Base-by-base conservation (phyloP, 2,113 vertebrate species). In the Pedetes capensis region DNA sequence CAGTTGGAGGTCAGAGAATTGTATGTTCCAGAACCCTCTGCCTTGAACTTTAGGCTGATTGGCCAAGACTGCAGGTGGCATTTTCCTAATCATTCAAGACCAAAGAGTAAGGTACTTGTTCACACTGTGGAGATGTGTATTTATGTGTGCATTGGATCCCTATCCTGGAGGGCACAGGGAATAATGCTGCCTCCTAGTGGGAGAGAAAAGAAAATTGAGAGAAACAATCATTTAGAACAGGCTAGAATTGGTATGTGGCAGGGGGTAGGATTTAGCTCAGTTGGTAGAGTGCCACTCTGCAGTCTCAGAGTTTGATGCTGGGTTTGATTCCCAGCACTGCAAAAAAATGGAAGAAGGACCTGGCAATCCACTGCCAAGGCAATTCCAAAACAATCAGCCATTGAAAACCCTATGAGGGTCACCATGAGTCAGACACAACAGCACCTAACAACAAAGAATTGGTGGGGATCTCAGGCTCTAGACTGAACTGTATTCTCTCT, bases 151-250 rank as follows among this genome's bases (percentile, higher is more conserved):
- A 44, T 1, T 68, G 32, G 44, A 76, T 61, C 12, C 12, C 18
- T 47, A 4, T 93, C 20, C 39, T 61, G 57, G 68, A 78, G 32
- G 14, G 69, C 69, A 82, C 66, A 57, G 27, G 57, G 44, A 91
- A 93, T 75, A 23, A 82, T 83, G 83, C 69, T 94, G 95, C 95
- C 92, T 87, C 64, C 87, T 84, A 89, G 87, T 93, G 80, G 86
- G 14, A 76, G n/a, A 89, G 42, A 76, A 39, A n/a, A 39, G 57
- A 59, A 94, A 96, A 87, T 17, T 29, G 81, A 42, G 79, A 88
- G 72, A 92, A 69, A 39, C 20, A 49, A 42, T 14, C 3, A 2
- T 44, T 86, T 55, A 64, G 63, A 92, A 55, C 2, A 81, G 59
- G 12, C 39, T 13, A 8, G 44, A 85, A n/a, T n/a, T n/a, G n/a